Evolutionary conservation across 2,888 invertebrate genomes (phyloP).

Genomic region (Sylvicola cinctus): DNA sequence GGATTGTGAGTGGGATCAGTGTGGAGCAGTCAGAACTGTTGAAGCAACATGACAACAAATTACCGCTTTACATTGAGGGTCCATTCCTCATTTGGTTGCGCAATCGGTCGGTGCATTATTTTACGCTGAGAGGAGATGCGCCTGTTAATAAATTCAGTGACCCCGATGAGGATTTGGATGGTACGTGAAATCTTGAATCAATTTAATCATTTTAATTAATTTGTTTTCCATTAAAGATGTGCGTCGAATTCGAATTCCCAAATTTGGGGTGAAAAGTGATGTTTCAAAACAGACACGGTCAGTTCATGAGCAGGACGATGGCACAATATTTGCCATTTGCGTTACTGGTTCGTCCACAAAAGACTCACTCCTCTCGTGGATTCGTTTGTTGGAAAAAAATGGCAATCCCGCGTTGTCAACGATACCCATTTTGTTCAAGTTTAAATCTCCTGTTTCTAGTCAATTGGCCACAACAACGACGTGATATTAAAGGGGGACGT

Average conservation of each 20-base stretch:
- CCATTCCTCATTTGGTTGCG: conserved; percentile 62
- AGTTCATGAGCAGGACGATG: conserved; percentile 85
- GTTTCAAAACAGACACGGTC: conserved; percentile 30
- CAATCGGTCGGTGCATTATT: conserved; percentile 59
- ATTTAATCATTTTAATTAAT: not conserved
- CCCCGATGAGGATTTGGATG: conserved; percentile 39
- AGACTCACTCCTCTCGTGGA: conserved; percentile 85
- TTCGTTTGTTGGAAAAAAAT: conserved; percentile 54
- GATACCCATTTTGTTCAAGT: conserved; percentile 69
- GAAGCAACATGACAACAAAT: conserved; percentile 33
- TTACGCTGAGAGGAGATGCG: conserved; percentile 55
- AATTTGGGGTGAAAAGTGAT: conserved; percentile 26
- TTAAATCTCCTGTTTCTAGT: conserved; percentile 30
- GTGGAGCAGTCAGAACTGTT: conserved; percentile 50
- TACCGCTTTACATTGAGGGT: conserved; percentile 67
- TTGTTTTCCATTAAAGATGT: conserved; percentile 35
- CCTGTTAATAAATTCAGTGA: conserved; percentile 18
- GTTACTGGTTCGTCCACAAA: conserved; percentile 80
- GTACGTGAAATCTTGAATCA: conserved; percentile 21
- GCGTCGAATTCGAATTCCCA: conserved; percentile 38
- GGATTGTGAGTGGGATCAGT: conserved; percentile 80
- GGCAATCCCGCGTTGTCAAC: conserved; percentile 50
- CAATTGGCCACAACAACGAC: not conserved
- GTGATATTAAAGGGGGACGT: no score
- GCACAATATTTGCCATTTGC: conserved; percentile 68